phyloP scores from a whole-genome alignment of 2,113 vertebrate genomes.

The Callipepla squamata region DNA sequence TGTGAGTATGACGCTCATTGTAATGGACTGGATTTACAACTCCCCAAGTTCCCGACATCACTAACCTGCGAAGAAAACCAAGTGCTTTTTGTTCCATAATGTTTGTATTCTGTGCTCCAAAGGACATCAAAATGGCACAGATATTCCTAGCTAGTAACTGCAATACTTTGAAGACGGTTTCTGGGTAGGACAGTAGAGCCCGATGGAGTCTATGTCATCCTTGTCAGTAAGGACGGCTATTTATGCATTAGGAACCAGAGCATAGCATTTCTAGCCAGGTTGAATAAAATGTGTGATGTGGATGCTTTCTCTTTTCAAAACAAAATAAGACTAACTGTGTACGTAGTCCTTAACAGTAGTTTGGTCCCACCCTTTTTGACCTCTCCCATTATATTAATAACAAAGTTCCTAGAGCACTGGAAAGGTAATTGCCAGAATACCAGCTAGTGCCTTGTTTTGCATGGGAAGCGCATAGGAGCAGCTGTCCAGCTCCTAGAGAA shows the following conservation, averaged over 20 bases:
- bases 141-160: slow-evolving; percentile 64
- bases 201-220: slow-evolving; percentile 22
- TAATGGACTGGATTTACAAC: slow-evolving; percentile 94
- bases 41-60: slow-evolving; percentile 81
- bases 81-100: slow-evolving; percentile 38
- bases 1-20: slow-evolving; percentile 93
- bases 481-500: not conserved
- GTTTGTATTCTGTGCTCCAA: slow-evolving; percentile 54
- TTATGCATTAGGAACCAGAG: slow-evolving; percentile 64
- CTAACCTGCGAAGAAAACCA: slow-evolving; percentile 56
- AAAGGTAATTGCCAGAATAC: not conserved
- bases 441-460: not conserved
- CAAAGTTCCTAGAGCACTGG: slow-evolving; percentile 17
- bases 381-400: not conserved
- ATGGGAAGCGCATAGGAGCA: not conserved
- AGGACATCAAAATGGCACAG: slow-evolving; percentile 53
- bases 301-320: slow-evolving; percentile 31
- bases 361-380: not conserved
- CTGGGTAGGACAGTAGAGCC: slow-evolving; percentile 52
- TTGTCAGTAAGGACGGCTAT: slow-evolving; percentile 49
- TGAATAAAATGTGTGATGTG: slow-evolving; percentile 39
- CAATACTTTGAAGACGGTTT: slow-evolving; percentile 73
- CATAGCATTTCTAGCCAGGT: slow-evolving; percentile 45
- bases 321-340: slow-evolving; percentile 26
- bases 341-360: slow-evolving; percentile 10